phyloP scores from a whole-genome alignment of 1,140 invertebrate genomes.

The Homarus americanus region DNA sequence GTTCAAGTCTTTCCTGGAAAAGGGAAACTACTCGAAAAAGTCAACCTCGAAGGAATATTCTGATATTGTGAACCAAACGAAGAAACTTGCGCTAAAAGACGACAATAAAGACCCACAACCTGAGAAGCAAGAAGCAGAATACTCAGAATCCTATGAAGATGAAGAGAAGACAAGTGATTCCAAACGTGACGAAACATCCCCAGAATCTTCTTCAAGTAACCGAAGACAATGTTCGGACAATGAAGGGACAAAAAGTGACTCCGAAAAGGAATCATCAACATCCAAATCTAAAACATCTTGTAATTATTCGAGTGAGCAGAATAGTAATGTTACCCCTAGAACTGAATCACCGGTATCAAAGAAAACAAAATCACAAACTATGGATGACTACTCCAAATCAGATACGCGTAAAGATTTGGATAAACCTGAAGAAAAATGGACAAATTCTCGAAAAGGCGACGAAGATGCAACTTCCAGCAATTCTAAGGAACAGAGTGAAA shows the following conservation, averaged over 20 bases:
- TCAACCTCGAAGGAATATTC: neutral
- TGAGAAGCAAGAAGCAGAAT: neutral
- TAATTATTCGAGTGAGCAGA: neutral
- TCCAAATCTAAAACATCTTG: neutral
- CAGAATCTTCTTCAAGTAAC: neutral
- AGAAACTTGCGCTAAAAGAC: neutral
- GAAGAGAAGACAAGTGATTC: neutral
- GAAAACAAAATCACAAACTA: neutral
- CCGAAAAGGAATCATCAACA: neutral
- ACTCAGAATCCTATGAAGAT: neutral
- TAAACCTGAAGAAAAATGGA: neutral
- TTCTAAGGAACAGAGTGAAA: neutral
- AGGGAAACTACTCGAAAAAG: neutral
- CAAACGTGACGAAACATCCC: neutral
- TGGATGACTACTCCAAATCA: neutral
- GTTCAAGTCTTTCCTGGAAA: neutral
- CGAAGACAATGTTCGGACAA: neutral
- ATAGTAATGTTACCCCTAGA: neutral
- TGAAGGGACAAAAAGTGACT: neutral
- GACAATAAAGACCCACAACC: neutral
- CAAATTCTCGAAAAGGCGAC: neutral
- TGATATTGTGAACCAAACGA: neutral
- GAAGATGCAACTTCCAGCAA: neutral
- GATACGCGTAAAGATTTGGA: neutral
- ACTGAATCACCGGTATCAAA: neutral